Evolutionary conservation across 2,797 vertebrate species (phyloP).

Genomic region (Hirundo rustica): DNA sequence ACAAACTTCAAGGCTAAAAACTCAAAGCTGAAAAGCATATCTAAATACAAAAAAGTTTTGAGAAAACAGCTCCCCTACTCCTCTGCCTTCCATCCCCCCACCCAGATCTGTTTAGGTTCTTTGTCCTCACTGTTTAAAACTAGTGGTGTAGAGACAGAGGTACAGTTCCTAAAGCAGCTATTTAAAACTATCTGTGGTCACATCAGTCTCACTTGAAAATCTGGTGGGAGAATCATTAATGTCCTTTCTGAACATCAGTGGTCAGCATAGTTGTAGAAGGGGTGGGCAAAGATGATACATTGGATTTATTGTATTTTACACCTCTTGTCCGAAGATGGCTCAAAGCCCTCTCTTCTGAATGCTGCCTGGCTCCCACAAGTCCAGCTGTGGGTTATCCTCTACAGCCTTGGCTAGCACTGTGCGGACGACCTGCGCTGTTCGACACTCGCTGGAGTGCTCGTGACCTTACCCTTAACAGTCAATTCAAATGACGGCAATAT

Average conservation of each 20-base stretch:
- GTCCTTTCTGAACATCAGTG: not conserved
- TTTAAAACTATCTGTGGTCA: not conserved
- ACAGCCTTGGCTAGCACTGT: not conserved
- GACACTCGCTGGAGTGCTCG: accelerated
- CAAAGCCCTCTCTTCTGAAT: not conserved
- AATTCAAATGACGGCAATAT: not conserved
- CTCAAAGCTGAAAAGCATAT: not conserved
- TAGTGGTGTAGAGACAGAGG: not conserved
- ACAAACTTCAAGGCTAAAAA: not conserved
- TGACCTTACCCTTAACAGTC: not conserved
- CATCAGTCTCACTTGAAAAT: not conserved
- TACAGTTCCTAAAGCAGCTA: not conserved
- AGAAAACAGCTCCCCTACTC: not conserved
- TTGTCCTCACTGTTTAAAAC: not conserved
- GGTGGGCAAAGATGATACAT: accelerated
- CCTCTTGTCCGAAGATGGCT: accelerated
- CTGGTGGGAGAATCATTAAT: not conserved
- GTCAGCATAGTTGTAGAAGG: not conserved
- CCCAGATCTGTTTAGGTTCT: not conserved
- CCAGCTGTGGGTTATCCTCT: not conserved
- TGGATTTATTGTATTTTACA: not conserved
- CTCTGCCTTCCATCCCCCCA: not conserved
- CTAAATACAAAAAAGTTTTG: not conserved
- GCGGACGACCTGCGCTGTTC: accelerated
- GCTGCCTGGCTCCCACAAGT: not conserved